Base-by-base conservation (phyloP, 2,113 vertebrate species). In the Chauna torquata region DNA sequence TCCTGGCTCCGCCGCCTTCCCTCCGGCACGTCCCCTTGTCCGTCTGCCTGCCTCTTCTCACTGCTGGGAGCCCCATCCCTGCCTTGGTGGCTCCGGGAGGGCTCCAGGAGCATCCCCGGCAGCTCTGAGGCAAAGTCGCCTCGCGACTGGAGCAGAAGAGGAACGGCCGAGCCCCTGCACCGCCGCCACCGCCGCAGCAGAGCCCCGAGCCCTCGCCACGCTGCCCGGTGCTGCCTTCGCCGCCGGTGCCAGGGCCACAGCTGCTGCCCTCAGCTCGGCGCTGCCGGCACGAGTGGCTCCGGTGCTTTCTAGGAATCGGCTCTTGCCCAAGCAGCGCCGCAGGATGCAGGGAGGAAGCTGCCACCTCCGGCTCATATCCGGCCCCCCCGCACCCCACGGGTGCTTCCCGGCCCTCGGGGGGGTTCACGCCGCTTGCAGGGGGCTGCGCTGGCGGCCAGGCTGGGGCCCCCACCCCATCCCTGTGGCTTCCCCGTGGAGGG, bases 221-320 rank as follows among this genome's bases (percentile, higher is more conserved):
- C 16, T 23, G 58, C 54, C 54, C 2, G 2, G 47, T 12, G 6
- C 7, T 27, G 25, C 40, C 40, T 3, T n/a, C 22, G 1, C 6
- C 19, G 69, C 78, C 10, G 1, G 32, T 18, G 45, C 70, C 3
- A 3, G n/a, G 16, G 8, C 42, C 12, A 74, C 25, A 15, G 59
- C 59, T 36, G 52, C n/a, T 14, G 23, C 57, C 61, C 64, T 45
- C 17, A 2, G 32, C 50, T 2, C 2, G 28, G 66, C 0, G 0
- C 45, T 61, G 61, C 45, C 9, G 30, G n/a, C 1, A 0, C 6
- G 0, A 20, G 40, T 3, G 40, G 52, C 52, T 78, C 87, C 1
- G 52, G 22, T 14, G 82, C 96, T 96, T 95, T 96, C 94, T 91
- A 97, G 90, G 96, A 97, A 95, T 69, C 47, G 3, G 38, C 83